These are phyloP conservation scores for Thryonomys swinderianus DNA, from an alignment of 2,113 vertebrate genomes.

Conservation along the genomic window DNA sequence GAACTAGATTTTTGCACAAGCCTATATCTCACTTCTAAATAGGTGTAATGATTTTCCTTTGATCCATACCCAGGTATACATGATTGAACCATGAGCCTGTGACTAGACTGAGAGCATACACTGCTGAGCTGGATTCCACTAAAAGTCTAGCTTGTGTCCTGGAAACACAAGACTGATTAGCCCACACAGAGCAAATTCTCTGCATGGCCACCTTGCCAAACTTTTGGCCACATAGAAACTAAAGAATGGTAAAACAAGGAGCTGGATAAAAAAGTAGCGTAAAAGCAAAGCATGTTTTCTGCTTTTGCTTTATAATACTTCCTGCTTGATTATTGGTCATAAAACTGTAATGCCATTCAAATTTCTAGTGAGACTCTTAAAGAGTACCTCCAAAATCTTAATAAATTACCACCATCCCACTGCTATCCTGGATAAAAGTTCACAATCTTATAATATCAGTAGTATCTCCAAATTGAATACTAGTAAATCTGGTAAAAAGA, in stretches of 20 bases:
- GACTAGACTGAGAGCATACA: background rate
- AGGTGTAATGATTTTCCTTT: background rate
- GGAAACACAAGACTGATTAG: background rate
- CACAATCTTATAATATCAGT: background rate
- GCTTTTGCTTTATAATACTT: background rate
- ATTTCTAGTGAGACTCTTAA: slow-evolving; percentile 11
- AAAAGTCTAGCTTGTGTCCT: background rate
- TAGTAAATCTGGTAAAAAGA: background rate
- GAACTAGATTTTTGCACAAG: background rate
- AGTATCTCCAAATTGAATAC: background rate
- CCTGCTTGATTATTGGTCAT: background rate
- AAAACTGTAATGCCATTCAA: background rate
- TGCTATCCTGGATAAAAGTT: background rate
- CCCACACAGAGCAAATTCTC: background rate
- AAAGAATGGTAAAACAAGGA: background rate
- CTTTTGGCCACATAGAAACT: background rate
- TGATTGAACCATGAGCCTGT: background rate
- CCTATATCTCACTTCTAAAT: background rate
- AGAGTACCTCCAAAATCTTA: background rate
- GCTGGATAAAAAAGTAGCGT: background rate
- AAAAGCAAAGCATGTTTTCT: background rate
- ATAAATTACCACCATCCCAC: background rate
- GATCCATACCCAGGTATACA: background rate
- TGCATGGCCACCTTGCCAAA: background rate
- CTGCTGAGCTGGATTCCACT: background rate